phyloP scores from a whole-genome alignment of 2,888 invertebrate genomes.

The Drosophila testacea region DNA sequence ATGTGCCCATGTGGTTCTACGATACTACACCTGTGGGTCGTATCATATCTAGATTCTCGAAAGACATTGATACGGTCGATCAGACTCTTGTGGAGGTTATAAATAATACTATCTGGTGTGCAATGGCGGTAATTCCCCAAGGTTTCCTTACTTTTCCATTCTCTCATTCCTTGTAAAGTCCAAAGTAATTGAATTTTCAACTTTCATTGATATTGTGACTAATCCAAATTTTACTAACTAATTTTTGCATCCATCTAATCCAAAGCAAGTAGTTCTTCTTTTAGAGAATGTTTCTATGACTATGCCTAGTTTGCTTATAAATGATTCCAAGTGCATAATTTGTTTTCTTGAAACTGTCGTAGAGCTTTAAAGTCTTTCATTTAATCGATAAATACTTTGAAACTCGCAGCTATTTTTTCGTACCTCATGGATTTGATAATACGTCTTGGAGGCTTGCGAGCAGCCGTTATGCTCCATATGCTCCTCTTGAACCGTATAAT shows the following conservation, averaged over 20 bases:
- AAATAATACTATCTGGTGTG: constrained; percentile 87
- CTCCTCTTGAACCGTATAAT: constrained; percentile 86
- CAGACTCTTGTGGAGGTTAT: constrained; percentile 85
- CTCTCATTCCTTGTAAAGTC: not conserved
- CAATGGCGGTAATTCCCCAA: constrained; percentile 86
- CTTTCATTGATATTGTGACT: constrained; percentile 38
- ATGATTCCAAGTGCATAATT: constrained; percentile 1
- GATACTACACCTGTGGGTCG: constrained; percentile 89
- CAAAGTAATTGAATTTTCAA: not conserved
- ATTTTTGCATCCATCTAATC: not conserved
- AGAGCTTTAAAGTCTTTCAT: too few relatives aligned
- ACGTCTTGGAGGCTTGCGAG: constrained; percentile 86
- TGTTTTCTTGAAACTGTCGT: not conserved
- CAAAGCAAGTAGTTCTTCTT: not conserved
- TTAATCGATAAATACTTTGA: constrained; percentile 21
- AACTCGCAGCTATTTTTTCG: constrained; percentile 88
- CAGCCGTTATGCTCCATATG: constrained; percentile 83
- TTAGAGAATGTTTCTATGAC: not conserved
- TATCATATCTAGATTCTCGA: constrained; percentile 87
- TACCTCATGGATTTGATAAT: constrained; percentile 89
- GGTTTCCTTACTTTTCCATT: not conserved
- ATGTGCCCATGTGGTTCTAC: constrained; percentile 87
- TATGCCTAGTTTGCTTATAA: constrained; percentile 1
- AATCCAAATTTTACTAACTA: constrained; percentile 31
- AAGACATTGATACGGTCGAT: constrained; percentile 86